Percentiles rank a stretch among this genome's conserved stretches.
phyloP scores from a whole-genome alignment of 1,140 invertebrate genomes.

The Brachionus asplanchnoidis region DNA sequence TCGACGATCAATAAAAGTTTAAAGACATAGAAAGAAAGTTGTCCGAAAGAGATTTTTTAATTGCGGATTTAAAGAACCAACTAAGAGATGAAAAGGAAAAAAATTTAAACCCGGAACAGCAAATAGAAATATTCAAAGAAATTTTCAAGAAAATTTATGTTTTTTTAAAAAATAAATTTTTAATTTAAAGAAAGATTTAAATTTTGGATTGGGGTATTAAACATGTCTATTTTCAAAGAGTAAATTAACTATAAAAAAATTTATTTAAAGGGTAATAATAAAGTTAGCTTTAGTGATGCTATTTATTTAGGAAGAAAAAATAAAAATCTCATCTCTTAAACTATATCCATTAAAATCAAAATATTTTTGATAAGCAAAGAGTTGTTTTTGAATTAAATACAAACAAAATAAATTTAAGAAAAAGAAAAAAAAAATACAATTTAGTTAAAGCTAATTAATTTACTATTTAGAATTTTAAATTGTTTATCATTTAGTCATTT shows the following conservation, averaged over 20 bases:
- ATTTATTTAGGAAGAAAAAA: neutral
- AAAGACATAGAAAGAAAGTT: neutral
- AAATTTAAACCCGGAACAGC: neutral
- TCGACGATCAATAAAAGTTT: neutral
- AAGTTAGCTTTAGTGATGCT: neutral
- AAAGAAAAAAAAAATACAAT: neutral
- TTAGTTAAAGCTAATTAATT: neutral
- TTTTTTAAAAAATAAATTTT: neutral
- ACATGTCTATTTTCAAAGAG: neutral
- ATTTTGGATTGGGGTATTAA: neutral
- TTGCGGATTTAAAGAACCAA: neutral
- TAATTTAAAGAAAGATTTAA: neutral
- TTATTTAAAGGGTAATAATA: neutral
- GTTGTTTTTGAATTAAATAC: neutral
- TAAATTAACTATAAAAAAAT: neutral
- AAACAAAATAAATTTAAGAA: neutral
- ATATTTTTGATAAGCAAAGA: no score
- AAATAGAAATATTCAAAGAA: neutral
- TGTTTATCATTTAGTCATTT: neutral
- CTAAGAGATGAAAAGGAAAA: neutral
- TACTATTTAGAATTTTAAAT: neutral
- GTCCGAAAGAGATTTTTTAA: neutral
- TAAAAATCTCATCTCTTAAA: neutral
- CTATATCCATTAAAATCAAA: neutral
- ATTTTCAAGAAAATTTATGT: neutral